Evolutionary conservation across 2,797 vertebrate species (phyloP).

Genomic region (Gobionotothen gibberifrons): DNA sequence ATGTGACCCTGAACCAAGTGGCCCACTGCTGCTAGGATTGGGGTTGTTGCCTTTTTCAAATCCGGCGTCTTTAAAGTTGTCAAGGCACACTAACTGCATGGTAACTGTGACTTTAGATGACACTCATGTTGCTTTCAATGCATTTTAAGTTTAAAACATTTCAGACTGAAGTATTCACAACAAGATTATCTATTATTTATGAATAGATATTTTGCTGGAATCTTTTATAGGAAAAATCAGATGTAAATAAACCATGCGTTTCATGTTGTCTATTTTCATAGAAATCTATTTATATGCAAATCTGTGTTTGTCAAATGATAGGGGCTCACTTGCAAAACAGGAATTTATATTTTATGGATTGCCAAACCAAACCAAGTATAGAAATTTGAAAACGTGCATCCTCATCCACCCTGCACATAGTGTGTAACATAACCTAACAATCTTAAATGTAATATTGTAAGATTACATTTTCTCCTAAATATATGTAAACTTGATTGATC

Average conservation of each 20-base stretch:
- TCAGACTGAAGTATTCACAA: neutral
- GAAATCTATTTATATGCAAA: constrained; percentile 27
- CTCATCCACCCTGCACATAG: neutral
- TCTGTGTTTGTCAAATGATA: constrained; percentile 4
- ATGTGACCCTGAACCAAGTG: constrained; percentile 14
- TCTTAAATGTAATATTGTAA: too few relatives aligned
- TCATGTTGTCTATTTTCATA: neutral
- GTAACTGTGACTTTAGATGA: neutral
- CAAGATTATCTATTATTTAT: neutral
- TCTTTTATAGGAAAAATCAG: neutral
- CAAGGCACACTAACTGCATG: neutral
- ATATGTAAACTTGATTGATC: too few relatives aligned
- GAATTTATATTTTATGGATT: neutral
- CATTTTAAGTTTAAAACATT: constrained; percentile 6
- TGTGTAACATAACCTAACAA: too few relatives aligned
- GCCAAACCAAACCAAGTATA: neutral
- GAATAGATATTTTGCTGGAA: constrained; percentile 9
- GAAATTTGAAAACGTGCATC: neutral
- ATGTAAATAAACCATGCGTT: neutral
- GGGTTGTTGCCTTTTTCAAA: neutral
- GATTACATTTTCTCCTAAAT: too few relatives aligned
- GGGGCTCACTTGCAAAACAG: neutral
- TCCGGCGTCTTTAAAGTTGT: constrained; percentile 10
- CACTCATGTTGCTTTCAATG: neutral
- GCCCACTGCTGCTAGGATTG: neutral